Base-by-base conservation (phyloP, 2,113 vertebrate species). In the Chamaea fasciata region DNA sequence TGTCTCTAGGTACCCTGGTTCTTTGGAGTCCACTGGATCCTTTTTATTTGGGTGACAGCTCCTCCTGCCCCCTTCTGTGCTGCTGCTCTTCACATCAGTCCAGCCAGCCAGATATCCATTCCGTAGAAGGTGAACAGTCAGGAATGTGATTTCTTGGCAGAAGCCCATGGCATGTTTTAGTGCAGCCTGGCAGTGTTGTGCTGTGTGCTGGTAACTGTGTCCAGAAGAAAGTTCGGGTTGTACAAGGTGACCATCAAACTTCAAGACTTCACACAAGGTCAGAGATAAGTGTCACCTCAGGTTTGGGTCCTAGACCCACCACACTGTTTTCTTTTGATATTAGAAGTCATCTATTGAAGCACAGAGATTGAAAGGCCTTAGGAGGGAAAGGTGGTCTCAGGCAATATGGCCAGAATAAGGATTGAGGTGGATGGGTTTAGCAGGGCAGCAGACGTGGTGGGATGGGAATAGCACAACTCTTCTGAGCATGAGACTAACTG, bases 401-500 rank as follows among this genome's bases (percentile, higher is more conserved):
- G 35, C 81, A 57, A 33, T 13, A 10, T 2, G 2, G 7, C 23
- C 19, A 53, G 55, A 69, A 23, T 49, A 62, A 41, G 59, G 42
- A 62, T 27, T 33, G 37, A 68, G 50, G 24, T 2, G 5, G 77
- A 83, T 52, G 19, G 33, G 24, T 4, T 76, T 80, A 50, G 30
- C 30, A 55, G 79, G 49, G 28, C 17, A 67, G 55, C 26, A 53
- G 73, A 57, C 1, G 4, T 5, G 2, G 6, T 55, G 21, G 42
- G 20, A 52, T 81, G 47, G 47, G 15, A 89, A 46, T 46, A 74
- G 22, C 3, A 3, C n/a, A 39, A 11, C 39, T 73, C 14, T 57
- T 65, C 18, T 59, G 44, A 60, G 16, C 2, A 0, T 47, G 15
- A 39, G 37, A 39, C 37, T 65, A 44, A 44, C n/a, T 0, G 2